phyloP scores from a whole-genome alignment of 2,888 invertebrate species.

The Hirtodrosophila alboralis region DNA sequence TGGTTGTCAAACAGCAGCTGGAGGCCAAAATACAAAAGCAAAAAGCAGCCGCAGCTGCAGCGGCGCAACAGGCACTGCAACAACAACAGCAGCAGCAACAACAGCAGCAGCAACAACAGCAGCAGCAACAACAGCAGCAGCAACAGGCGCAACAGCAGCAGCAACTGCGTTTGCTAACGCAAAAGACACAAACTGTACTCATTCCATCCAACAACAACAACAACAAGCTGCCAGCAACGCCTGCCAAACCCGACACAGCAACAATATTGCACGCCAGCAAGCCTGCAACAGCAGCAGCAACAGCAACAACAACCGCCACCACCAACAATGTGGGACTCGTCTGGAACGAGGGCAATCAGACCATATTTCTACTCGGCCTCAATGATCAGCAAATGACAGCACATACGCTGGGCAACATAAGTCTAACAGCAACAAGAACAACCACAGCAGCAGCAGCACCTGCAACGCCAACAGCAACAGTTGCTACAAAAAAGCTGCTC shows the following conservation, averaged over 20 bases:
- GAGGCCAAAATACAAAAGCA: conserved; percentile 89
- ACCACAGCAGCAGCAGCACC: conserved; percentile 41
- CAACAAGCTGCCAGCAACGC: conserved; percentile 60
- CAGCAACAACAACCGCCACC: no score
- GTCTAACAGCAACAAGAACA: conserved; percentile 72
- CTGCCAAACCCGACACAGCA: conserved; percentile 46
- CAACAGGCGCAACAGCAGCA: conserved; percentile 68
- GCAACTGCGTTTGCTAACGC: conserved; percentile 76
- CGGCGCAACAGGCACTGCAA: conserved; percentile 81
- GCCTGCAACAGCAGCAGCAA: conserved; percentile 44
- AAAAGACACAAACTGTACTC: conserved; percentile 86
- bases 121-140: conserved; percentile 69
- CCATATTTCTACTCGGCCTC: conserved; percentile 85
- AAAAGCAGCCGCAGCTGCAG: conserved; percentile 83
- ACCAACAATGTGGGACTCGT: conserved; percentile 86
- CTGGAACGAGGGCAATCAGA: conserved; percentile 87
- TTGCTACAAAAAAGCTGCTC: conserved; percentile 83
- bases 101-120: conserved; percentile 67
- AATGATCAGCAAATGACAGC: conserved; percentile 84
- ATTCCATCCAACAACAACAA: conserved; percentile 82
- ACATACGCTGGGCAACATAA: conserved; percentile 80
- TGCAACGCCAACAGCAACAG: conserved; percentile 55
- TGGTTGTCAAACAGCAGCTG: conserved; percentile 87
- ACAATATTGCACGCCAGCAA: conserved; percentile 61
- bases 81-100: conserved; percentile 65